These are phyloP conservation scores for Drosophila suboccidentalis DNA, from an alignment of 2,888 invertebrate species.

Conservation along the genomic window DNA sequence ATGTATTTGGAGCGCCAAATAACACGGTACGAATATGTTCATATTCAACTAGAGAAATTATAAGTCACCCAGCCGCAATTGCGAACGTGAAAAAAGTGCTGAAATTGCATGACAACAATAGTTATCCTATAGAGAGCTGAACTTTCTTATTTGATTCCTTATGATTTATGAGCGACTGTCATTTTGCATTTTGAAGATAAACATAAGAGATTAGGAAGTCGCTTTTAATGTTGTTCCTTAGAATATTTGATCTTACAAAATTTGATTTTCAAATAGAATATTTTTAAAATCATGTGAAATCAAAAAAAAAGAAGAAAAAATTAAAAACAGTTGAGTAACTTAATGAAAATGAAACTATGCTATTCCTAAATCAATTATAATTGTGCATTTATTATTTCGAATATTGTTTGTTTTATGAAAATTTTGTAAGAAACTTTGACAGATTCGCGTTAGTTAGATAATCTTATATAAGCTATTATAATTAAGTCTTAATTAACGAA, in stretches of 20 bases:
- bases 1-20: conserved; percentile 54
- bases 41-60: conserved; percentile 26
- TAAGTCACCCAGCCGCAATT: conserved; percentile 5
- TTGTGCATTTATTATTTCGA: neutral
- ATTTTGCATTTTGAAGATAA: too few species aligned
- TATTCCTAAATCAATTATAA: neutral
- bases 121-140: neutral
- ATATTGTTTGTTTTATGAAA: neutral
- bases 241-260: too few species aligned
- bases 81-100: neutral
- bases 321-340: neutral
- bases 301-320: neutral
- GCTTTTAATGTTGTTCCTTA: too few species aligned
- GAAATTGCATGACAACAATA: conserved; percentile 2
- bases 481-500: neutral
- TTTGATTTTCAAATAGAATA: neutral
- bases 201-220: too few species aligned
- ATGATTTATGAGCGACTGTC: neutral
- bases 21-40: conserved; percentile 15
- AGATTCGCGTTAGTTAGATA: too few species aligned
- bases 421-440: neutral
- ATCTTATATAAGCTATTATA: too few species aligned
- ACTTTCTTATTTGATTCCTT: neutral
- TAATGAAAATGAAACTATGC: neutral
- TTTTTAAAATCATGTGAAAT: neutral